These are phyloP conservation scores for Laticauda laticaudata DNA, from an alignment of 2,113 vertebrate species.

Conservation along the genomic window DNA sequence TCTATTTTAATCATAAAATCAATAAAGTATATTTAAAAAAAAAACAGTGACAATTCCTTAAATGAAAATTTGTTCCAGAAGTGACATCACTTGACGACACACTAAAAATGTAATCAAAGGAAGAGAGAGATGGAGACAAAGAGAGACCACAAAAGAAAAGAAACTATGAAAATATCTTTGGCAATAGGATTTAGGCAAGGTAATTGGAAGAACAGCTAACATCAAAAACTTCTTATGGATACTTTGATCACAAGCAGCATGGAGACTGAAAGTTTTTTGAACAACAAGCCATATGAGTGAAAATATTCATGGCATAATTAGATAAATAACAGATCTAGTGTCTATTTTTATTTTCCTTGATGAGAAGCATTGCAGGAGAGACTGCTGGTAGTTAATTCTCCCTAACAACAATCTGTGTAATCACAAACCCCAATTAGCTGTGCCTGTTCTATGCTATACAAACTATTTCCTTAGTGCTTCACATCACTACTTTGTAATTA, in stretches of 20 bases:
- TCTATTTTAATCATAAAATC: no score
- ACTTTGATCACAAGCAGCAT: slow-evolving; percentile 68
- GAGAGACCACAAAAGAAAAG: neutral
- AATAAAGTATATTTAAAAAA: no score
- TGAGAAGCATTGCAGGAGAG: slow-evolving; percentile 92
- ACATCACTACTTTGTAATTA: slow-evolving; percentile 96
- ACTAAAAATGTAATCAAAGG: neutral
- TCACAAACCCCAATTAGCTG: slow-evolving; percentile 98
- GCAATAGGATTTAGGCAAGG: slow-evolving; percentile 19
- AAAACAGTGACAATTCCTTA: neutral
- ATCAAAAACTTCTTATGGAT: slow-evolving; percentile 61
- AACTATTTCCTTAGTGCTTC: slow-evolving; percentile 87
- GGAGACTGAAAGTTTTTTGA: slow-evolving; percentile 71
- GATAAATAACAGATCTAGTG: slow-evolving; percentile 85
- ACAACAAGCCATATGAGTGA: slow-evolving; percentile 78
- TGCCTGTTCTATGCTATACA: slow-evolving; percentile 87
- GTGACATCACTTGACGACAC: neutral
- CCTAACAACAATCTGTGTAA: slow-evolving; percentile 98
- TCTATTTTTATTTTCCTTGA: slow-evolving; percentile 87
- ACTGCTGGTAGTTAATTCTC: slow-evolving; percentile 96
- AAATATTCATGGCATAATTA: slow-evolving; percentile 87
- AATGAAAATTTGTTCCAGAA: neutral
- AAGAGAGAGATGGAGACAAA: neutral
- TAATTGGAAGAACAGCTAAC: slow-evolving; percentile 33
- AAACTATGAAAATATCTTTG: neutral